Conservation (phyloP, 2,797 vertebrate genomes). For the Rhabdomys pumilio region DNA sequence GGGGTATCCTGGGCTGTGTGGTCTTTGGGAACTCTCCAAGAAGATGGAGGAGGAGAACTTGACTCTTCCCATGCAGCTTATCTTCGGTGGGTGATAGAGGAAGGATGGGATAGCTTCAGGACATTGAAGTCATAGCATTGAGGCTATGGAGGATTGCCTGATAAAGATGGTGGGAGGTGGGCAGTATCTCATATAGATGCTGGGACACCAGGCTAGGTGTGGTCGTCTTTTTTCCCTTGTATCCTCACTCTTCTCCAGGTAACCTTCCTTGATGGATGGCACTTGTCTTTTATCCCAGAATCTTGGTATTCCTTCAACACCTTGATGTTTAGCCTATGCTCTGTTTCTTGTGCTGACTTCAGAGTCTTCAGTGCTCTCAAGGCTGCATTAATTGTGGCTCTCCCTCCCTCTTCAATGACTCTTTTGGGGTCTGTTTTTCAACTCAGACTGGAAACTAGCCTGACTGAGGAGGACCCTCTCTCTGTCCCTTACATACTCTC, state of each 20-base stretch:
- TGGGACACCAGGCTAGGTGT: neutral
- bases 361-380: neutral
- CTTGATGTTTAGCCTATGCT: neutral
- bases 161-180: too few relatives aligned
- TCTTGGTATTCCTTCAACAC: neutral
- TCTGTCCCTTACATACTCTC: too few relatives aligned
- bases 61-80: neutral
- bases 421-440: neutral
- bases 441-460: neutral
- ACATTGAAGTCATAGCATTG: neutral
- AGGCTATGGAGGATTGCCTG: neutral
- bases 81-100: conserved; percentile 1
- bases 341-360: neutral
- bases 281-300: neutral
- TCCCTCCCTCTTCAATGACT: neutral
- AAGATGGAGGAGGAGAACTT: neutral
- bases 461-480: neutral
- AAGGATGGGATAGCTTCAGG: neutral
- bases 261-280: neutral
- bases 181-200: neutral
- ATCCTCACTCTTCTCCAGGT: neutral
- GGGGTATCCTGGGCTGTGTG: neutral
- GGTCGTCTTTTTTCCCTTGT: neutral
- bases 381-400: neutral
- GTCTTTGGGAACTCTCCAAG: neutral